Base-by-base conservation (phyloP, 2,888 invertebrate genomes). In the Lycia hirtaria region DNA sequence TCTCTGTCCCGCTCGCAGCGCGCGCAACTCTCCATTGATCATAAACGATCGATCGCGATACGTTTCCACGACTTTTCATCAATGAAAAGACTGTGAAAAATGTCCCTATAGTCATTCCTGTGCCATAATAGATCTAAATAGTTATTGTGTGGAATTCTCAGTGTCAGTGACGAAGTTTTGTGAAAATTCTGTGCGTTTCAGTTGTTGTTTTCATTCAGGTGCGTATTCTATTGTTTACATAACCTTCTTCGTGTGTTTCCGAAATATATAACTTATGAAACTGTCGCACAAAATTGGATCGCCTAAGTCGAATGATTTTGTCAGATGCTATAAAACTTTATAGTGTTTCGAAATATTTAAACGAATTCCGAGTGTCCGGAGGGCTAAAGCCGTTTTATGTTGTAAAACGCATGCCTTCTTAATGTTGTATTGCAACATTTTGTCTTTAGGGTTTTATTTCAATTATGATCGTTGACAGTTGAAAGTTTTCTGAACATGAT, bases 61-160 rank as follows among this genome's bases (percentile, higher is more conserved):
- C 73, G 79, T 82, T 87, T 81, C 71, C 75, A 80, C 72, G 66
- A 76, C 84, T 89, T 89, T 89, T 88, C 88, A 41, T 88, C 74
- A 86, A 88, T 88, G 89, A 90, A 89, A 89, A 90, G 87, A 82
- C 62, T 62, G 75, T 71, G 73, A 73, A 69, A 83, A 54, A 66
- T 64, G 68, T 62, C 67, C 22, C 9, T 15, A 35, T 26, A 53
- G 7, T 32, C 41, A 24, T 33, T 14, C 0, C 9, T 32, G 67
- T 65, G 53, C 52, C 57, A 48, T 53, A 53, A 9, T 28, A 49
- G 15, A 47, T 12, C 40, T 28, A 14, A 40, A 35, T 43, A 17
- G 51, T 15, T 35, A 3, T 53, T 43, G 58, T 64, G 64, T n/a
- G 19, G 26, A n/a, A 51, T 24, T 48, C 41, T 15, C 35, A 60